phyloP scores from a whole-genome alignment of 2,797 vertebrate species.

The Miichthys miiuy region DNA sequence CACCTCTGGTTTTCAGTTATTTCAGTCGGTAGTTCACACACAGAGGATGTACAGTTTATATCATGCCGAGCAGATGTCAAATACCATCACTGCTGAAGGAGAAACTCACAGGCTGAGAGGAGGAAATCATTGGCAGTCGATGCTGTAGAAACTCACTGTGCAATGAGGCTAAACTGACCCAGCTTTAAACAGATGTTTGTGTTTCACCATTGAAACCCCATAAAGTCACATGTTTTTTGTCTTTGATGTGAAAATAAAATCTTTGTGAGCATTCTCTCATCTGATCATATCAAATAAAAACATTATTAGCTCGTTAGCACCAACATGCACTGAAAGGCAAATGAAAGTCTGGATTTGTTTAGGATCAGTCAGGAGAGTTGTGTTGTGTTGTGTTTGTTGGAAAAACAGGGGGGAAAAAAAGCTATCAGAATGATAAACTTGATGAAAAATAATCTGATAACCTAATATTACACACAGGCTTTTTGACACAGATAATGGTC shows the following conservation, averaged over 20 bases:
- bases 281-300: neutral
- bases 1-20: slow-evolving; percentile 29
- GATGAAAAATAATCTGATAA: neutral
- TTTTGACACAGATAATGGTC: neutral
- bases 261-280: neutral
- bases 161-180: slow-evolving; percentile 2
- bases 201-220: slow-evolving; percentile 14
- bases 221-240: neutral
- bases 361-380: neutral
- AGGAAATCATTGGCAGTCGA: neutral
- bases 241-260: neutral
- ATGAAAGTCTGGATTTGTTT: neutral
- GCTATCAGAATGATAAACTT: neutral
- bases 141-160: slow-evolving; percentile 2
- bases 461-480: neutral
- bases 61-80: slow-evolving; percentile 13
- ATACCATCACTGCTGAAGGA: slow-evolving; percentile 26
- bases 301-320: neutral
- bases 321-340: neutral
- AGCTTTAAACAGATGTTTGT: slow-evolving; percentile 17
- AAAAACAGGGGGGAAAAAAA: neutral
- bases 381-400: neutral
- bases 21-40: neutral
- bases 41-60: slow-evolving; percentile 5
- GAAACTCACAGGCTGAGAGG: neutral